These are phyloP conservation scores for Ptychoptera contaminata DNA, from an alignment of 2,888 invertebrate genomes.

Conservation along the genomic window DNA sequence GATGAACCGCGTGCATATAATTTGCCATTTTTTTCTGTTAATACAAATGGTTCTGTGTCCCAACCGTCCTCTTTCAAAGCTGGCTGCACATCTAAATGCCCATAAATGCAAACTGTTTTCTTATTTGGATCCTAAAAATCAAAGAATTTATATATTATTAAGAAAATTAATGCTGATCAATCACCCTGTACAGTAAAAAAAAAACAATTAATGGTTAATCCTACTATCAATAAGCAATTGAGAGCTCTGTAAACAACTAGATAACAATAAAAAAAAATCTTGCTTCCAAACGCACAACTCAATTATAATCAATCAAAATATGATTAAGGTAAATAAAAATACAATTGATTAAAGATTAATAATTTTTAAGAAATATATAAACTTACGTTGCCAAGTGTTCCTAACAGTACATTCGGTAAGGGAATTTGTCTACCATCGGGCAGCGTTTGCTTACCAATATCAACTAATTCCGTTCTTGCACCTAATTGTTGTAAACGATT, in stretches of 20 bases:
- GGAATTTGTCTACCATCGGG: constrained; percentile 55
- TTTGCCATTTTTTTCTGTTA: constrained; percentile 77
- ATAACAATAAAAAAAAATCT: no score
- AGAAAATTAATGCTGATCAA: neutral
- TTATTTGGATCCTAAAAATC: constrained; percentile 55
- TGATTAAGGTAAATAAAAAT: no score
- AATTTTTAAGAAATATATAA: neutral
- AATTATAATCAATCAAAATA: no score
- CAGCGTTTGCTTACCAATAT: constrained; percentile 60
- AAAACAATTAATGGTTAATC: no score
- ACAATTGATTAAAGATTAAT: neutral
- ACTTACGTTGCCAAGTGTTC: constrained; percentile 21
- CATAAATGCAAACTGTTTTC: constrained; percentile 88
- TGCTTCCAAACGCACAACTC: no score
- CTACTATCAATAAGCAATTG: no score
- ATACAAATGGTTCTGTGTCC: constrained; percentile 85
- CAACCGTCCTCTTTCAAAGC: constrained; percentile 87
- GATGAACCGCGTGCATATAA: constrained; percentile 82
- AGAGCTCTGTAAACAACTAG: no score
- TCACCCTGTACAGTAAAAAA: neutral
- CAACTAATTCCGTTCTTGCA: constrained; percentile 50
- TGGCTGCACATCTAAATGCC: constrained; percentile 97
- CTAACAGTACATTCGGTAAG: constrained; percentile 75
- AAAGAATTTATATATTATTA: neutral
- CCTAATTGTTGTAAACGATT: constrained; percentile 53